A percentile compares a stretch with the other conserved stretches of the same genome.
These are phyloP conservation scores for Merodon equestris DNA, from an alignment of 2,888 invertebrate genomes.

Conservation along the genomic window DNA sequence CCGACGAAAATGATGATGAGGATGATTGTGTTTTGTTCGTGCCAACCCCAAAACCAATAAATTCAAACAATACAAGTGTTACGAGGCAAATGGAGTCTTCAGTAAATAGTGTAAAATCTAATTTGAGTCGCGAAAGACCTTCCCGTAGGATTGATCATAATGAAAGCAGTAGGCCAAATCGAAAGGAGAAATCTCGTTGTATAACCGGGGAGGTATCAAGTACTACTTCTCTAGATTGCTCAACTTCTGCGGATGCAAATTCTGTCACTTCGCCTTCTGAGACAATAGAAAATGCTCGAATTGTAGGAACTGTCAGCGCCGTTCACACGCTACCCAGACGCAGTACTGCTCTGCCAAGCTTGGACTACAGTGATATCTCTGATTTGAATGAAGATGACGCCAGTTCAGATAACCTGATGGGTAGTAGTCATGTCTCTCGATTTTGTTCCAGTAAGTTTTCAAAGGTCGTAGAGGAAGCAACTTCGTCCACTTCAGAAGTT, in stretches of 20 bases:
- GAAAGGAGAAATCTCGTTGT: slow-evolving; percentile 26
- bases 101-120: not conserved
- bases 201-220: slow-evolving; percentile 50
- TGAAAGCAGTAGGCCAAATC: not conserved
- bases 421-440: slow-evolving; percentile 2
- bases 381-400: slow-evolving; percentile 23
- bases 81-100: not conserved
- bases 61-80: not conserved
- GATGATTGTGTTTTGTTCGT: not conserved
- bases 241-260: too few species aligned
- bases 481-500: slow-evolving; percentile 48
- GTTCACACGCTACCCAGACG: slow-evolving; percentile 13
- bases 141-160: not conserved
- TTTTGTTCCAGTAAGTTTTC: slow-evolving; percentile 19
- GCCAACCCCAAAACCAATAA: not conserved
- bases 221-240: slow-evolving; percentile 25
- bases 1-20: slow-evolving; percentile 22
- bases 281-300: slow-evolving; percentile 2
- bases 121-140: not conserved
- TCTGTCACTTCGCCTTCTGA: too few species aligned
- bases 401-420: not conserved
- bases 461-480: slow-evolving; percentile 58
- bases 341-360: not conserved
- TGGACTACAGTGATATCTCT: slow-evolving; percentile 29
- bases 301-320: slow-evolving; percentile 30